These are phyloP conservation scores for Temnothorax nylanderi DNA, from an alignment of 1,140 invertebrate species.

Conservation along the genomic window DNA sequence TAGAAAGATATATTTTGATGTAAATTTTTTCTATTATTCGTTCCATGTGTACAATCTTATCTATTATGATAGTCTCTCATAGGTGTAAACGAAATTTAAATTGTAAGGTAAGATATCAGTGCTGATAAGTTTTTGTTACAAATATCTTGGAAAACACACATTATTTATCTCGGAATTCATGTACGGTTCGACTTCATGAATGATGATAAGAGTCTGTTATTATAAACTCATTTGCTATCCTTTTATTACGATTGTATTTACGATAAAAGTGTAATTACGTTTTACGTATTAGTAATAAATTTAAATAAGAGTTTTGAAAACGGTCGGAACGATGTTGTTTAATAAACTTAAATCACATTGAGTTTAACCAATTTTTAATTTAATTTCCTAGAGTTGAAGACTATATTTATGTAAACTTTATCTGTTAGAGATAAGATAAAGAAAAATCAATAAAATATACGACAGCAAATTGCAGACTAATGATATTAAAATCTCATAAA, in stretches of 20 bases:
- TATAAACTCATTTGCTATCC: background rate
- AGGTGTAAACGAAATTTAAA: conserved; percentile 58
- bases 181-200: background rate
- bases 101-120: conserved; percentile 45
- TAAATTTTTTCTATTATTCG: conserved; percentile 55
- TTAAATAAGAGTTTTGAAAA: background rate
- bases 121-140: conserved; percentile 51
- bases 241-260: conserved; percentile 36
- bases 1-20: conserved; percentile 52
- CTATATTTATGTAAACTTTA: conserved; percentile 9
- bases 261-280: conserved; percentile 2
- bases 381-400: background rate
- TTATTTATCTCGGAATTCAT: background rate
- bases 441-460: conserved; percentile 37
- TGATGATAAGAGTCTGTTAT: background rate
- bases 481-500: conserved; percentile 7
- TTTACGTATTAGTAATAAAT: background rate
- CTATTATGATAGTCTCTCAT: conserved; percentile 58
- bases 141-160: conserved; percentile 37
- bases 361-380: conserved; percentile 7
- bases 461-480: conserved; percentile 34
- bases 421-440: conserved; percentile 27
- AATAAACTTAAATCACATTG: conserved; percentile 3
- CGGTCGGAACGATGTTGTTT: background rate
- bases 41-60: conserved; percentile 69